These are phyloP conservation scores for Clanis bilineata DNA, from an alignment of 2,888 invertebrate genomes.

Conservation along the genomic window DNA sequence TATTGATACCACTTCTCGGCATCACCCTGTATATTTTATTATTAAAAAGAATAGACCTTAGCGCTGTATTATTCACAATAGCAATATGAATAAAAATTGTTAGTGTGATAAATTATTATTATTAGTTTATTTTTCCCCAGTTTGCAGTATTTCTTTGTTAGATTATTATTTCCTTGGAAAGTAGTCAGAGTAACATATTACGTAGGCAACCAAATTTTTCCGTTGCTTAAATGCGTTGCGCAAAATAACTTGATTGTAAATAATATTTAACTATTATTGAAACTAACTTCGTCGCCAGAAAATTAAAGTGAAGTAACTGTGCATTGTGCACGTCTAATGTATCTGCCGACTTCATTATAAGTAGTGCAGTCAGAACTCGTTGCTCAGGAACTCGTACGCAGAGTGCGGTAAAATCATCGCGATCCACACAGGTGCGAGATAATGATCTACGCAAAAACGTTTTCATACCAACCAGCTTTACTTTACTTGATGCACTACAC, in stretches of 20 bases:
- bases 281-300: not conserved
- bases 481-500: not conserved
- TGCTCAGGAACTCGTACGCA: conserved; percentile 6
- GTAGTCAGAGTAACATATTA: not conserved
- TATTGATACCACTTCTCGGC: too few relatives aligned
- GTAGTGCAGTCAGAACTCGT: conserved; percentile 7
- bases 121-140: not conserved
- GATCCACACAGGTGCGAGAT: conserved; percentile 11
- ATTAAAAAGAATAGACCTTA: conserved; percentile 23
- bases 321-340: not conserved
- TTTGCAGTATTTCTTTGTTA: not conserved
- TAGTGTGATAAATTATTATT: not conserved
- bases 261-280: not conserved
- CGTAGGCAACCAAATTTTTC: not conserved
- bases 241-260: not conserved
- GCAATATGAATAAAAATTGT: not conserved
- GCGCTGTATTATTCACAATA: conserved; percentile 16
- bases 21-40: too few relatives aligned
- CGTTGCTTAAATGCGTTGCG: not conserved
- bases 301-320: conserved; percentile 6
- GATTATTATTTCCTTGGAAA: not conserved
- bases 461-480: not conserved
- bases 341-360: not conserved
- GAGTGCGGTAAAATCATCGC: conserved; percentile 8
- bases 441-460: conserved; percentile 9